A percentile compares a stretch with the other conserved stretches of the same genome.
phyloP scores from a whole-genome alignment of 2,797 vertebrate genomes.

The Brotogeris chrysoptera region DNA sequence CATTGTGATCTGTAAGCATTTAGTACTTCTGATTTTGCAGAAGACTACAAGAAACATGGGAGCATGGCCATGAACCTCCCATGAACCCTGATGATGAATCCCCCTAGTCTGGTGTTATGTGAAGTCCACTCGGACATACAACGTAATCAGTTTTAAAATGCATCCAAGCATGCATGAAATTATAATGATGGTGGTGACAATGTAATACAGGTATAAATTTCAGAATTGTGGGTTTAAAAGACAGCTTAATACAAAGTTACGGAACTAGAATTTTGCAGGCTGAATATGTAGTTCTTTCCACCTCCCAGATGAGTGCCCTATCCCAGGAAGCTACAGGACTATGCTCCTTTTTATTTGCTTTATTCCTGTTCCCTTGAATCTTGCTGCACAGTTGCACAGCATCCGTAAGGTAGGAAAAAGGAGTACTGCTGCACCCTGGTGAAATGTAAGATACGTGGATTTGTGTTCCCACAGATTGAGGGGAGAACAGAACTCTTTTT shows the following conservation, averaged over 20 bases:
- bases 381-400: background rate
- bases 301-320: background rate
- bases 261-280: background rate
- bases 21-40: background rate
- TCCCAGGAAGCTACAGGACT: background rate
- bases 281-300: background rate
- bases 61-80: background rate
- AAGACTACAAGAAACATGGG: background rate
- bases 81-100: background rate
- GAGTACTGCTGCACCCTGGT: background rate
- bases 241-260: background rate
- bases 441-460: background rate
- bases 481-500: background rate
- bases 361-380: background rate
- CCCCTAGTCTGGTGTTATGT: rapidly evolving
- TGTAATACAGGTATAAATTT: background rate
- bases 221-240: background rate
- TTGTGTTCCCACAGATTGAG: background rate
- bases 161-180: background rate
- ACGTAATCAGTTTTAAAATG: background rate
- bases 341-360: background rate
- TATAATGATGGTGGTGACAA: background rate
- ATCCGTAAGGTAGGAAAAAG: background rate
- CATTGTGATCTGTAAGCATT: background rate
- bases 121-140: background rate